Evolutionary conservation across 2,797 vertebrate genomes (phyloP).

Genomic region (Holocentrus rufus): DNA sequence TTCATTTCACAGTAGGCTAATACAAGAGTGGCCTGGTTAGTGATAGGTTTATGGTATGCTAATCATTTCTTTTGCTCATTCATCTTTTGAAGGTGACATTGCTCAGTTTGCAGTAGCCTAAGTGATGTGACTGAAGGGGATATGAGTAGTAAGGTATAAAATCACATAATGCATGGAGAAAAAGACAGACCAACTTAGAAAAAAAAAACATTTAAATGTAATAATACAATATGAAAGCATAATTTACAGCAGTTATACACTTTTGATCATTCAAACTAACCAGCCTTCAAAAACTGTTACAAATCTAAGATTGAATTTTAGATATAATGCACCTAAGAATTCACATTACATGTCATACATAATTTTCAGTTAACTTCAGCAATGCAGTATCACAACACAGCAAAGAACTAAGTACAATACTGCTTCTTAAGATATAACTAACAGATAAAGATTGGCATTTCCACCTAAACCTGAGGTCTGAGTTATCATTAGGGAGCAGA

Average conservation of each 20-base stretch:
- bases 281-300: constrained; percentile 63
- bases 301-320: constrained; percentile 49
- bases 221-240: constrained; percentile 70
- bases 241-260: constrained; percentile 76
- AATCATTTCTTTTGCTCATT: not conserved
- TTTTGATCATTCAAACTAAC: constrained; percentile 56
- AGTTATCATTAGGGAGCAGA: constrained; percentile 19
- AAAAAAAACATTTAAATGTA: constrained; percentile 77
- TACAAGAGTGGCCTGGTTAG: not conserved
- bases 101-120: not conserved
- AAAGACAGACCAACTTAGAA: constrained; percentile 52
- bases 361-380: constrained; percentile 60
- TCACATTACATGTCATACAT: constrained; percentile 68
- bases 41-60: not conserved
- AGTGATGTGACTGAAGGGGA: not conserved
- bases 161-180: not conserved
- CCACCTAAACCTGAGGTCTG: constrained; percentile 71
- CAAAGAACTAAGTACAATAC: constrained; percentile 55
- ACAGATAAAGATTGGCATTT: constrained; percentile 45
- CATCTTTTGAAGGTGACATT: not conserved
- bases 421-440: constrained; percentile 43
- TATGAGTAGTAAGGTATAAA: not conserved
- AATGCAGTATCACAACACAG: constrained; percentile 56
- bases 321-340: constrained; percentile 54
- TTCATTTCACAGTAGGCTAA: not conserved